These are phyloP conservation scores for Desoria tigrina DNA, from an alignment of 2,888 invertebrate species.

Conservation along the genomic window DNA sequence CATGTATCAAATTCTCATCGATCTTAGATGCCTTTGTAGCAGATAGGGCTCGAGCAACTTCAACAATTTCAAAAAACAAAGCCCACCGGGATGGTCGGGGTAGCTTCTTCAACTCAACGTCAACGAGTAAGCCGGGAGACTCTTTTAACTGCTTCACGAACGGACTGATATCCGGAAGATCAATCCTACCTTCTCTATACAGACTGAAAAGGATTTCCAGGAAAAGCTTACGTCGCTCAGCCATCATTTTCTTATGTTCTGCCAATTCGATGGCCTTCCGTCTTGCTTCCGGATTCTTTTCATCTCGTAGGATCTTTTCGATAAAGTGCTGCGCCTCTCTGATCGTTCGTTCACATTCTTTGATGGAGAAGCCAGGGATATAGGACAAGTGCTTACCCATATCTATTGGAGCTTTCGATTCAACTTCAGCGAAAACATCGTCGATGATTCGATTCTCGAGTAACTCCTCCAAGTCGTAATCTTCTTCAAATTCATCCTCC, in stretches of 20 bases:
- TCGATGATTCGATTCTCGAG: conserved; percentile 44
- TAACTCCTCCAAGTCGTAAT: conserved; percentile 50
- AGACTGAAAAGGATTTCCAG: conserved; percentile 27
- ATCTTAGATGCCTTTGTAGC: conserved; percentile 56
- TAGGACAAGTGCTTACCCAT: conserved; percentile 5
- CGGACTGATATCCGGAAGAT: conserved; percentile 43
- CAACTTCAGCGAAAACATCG: conserved; percentile 29
- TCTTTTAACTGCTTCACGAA: conserved; percentile 22
- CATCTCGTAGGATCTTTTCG: neutral
- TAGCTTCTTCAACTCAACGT: neutral
- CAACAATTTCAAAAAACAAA: conserved; percentile 45
- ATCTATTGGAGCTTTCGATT: no score
- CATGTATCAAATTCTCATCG: conserved; percentile 62
- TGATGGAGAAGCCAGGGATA: conserved; percentile 20
- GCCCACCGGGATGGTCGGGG: conserved; percentile 36
- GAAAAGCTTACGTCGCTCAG: no score
- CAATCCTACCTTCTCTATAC: conserved; percentile 29
- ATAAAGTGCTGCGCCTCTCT: neutral
- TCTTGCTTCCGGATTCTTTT: conserved; percentile 24
- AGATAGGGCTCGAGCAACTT: conserved; percentile 51
- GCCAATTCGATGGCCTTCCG: no score
- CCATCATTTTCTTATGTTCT: no score
- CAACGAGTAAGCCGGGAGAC: neutral
- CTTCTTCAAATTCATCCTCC: no score
- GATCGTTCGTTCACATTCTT: conserved; percentile 7